These are phyloP conservation scores for Telmatherina bonti DNA, from an alignment of 2,797 vertebrate genomes.

Conservation along the genomic window DNA sequence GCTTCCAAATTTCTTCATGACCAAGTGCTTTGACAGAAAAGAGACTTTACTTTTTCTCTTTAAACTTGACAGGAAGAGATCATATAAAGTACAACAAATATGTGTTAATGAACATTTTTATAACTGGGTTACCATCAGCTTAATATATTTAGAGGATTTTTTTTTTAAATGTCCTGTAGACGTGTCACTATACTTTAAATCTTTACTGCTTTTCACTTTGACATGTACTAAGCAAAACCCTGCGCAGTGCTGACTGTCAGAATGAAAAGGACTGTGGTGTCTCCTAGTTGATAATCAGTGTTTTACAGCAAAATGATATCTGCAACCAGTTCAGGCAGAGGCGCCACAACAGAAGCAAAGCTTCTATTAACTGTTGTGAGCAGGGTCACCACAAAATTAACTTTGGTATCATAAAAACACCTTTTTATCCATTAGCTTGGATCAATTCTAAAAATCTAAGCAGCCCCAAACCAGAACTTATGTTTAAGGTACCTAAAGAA, in stretches of 20 bases:
- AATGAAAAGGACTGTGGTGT: not conserved
- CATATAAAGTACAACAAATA: not conserved
- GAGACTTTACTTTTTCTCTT: not conserved
- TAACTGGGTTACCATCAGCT: not conserved
- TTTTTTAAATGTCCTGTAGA: not conserved
- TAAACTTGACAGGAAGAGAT: not conserved
- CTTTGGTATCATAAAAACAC: not conserved
- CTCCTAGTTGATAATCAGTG: not conserved
- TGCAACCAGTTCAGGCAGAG: not conserved
- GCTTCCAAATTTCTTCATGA: constrained; percentile 1
- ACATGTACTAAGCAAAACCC: not conserved
- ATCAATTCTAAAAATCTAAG: not conserved
- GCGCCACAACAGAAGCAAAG: not conserved
- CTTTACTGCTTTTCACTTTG: not conserved
- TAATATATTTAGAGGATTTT: not conserved
- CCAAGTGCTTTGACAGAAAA: constrained; percentile 4
- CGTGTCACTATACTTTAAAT: not conserved
- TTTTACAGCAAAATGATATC: not conserved
- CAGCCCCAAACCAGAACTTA: not conserved
- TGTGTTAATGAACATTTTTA: not conserved
- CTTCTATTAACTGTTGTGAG: not conserved
- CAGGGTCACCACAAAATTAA: not conserved
- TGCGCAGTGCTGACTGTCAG: not conserved
- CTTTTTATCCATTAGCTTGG: not conserved
- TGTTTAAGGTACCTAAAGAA: not conserved